Evolutionary conservation across 2,888 invertebrate genomes (phyloP), one percentile per base, ranked within the genome.

Genomic region (Zaprionus bogoriensis): DNA sequence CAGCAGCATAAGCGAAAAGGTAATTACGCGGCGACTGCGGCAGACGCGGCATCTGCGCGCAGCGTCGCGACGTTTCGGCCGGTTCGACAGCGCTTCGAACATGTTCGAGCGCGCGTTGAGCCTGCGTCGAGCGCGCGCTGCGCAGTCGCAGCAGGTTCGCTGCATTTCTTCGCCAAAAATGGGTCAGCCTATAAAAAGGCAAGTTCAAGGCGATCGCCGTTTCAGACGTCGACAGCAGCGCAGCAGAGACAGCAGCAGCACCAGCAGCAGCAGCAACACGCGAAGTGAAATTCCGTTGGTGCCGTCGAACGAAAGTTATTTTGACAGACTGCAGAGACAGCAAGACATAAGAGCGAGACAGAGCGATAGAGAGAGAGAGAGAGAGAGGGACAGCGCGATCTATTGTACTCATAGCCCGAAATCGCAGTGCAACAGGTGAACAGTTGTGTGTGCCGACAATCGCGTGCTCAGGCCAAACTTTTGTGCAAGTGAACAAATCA

Each of bases 101-200:
- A 55, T 78, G 86, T 68, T 81, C 20, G 38, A 39, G 23, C 3
- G 38, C 64, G 25, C 3, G n/a, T 44, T 48, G 4, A 66, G 66
- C 75, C 55, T 77, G 75, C 65, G 73, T 14, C 14, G 14, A 25
- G 12, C n/a, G 2, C 10, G 23, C 27, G 45, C 14, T 9, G 52
- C 70, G 70, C 47, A 50, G 59, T 14, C 62, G 51, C 47, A 12
- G 52, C 19, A 12, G 41, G 59, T 47, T 61, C 28, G 53, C 54
- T 74, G 78, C 87, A 87, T 64, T 84, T 84, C 81, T 84, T 87
- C 12, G 67, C 36, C 41, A 28, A 86, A 95, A 93, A 94, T 95
- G 93, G 95, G 95, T 95, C 95, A 95, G 92, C 92, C 92, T 95
- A 95, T 95, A 95, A 94, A 95, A 93, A 93, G 92, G 92, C 94